Conservation (phyloP, 2,888 invertebrate genomes). For the Dendrolimus pini region DNA sequence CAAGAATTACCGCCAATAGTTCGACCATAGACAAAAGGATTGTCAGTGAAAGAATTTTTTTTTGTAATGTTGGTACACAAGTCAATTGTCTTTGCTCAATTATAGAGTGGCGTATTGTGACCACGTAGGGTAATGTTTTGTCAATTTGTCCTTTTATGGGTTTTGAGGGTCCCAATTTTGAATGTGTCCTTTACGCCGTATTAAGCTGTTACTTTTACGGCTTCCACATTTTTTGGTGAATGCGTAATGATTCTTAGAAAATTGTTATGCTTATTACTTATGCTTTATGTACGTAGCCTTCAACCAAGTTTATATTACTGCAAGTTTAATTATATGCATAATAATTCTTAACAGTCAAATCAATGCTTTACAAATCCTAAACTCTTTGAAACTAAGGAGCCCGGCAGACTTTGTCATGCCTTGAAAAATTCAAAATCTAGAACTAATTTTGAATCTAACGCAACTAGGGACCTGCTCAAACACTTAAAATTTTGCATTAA, state of each 20-base stretch:
- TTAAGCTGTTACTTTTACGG: conserved; percentile 47
- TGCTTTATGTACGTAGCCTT: not conserved
- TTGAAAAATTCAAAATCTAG: too few relatives aligned
- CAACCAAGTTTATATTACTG: conserved; percentile 1
- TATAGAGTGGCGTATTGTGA: conserved; percentile 57
- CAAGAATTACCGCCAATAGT: conserved; percentile 52
- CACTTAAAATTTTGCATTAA: too few relatives aligned
- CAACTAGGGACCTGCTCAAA: too few relatives aligned
- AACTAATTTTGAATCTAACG: too few relatives aligned
- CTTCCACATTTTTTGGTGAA: conserved; percentile 53
- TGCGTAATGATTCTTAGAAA: conserved; percentile 40
- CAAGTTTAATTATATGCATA: not conserved
- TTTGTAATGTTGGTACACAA: conserved; percentile 46
- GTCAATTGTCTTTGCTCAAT: conserved; percentile 67
- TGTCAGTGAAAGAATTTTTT: conserved; percentile 21
- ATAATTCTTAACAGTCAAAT: too few relatives aligned
- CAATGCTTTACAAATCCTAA: too few relatives aligned
- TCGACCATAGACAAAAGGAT: conserved; percentile 26
- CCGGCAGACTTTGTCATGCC: too few relatives aligned
- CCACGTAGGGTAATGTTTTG: conserved; percentile 29
- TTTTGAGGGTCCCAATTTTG: not conserved
- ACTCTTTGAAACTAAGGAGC: too few relatives aligned
- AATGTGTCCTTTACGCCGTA: conserved; percentile 6
- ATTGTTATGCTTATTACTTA: not conserved
- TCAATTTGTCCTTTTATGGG: conserved; percentile 57